Evolutionary conservation across 1,140 invertebrate genomes (phyloP).

Genomic region (Drosophila murphyi): DNA sequence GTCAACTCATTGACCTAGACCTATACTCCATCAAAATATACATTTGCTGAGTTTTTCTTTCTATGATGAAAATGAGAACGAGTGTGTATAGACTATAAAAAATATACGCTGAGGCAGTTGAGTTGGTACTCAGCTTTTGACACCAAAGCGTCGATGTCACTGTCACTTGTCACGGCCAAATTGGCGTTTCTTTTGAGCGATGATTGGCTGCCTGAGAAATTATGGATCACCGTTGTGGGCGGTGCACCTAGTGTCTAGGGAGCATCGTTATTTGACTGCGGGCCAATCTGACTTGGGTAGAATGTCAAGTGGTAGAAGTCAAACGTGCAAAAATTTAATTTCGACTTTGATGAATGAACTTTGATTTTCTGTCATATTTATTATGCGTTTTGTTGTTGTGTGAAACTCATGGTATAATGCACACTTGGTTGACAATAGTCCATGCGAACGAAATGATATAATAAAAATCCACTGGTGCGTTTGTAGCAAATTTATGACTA

Average conservation of each 20-base stretch:
- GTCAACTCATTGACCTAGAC: no score
- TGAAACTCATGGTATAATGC: neutral
- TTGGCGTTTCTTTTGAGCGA: slow-evolving; percentile 75
- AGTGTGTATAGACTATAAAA: no score
- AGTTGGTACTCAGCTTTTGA: slow-evolving; percentile 50
- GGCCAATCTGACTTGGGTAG: slow-evolving; percentile 35
- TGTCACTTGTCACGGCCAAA: slow-evolving; percentile 78
- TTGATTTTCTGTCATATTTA: slow-evolving; percentile 62
- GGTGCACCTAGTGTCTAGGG: slow-evolving; percentile 11
- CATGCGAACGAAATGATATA: neutral
- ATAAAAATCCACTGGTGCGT: neutral
- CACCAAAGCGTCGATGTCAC: slow-evolving; percentile 68
- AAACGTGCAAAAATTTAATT: slow-evolving; percentile 50
- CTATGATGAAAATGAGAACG: no score
- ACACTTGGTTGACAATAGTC: slow-evolving; percentile 4
- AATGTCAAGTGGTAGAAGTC: slow-evolving; percentile 52
- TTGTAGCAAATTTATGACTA: neutral
- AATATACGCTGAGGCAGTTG: slow-evolving; percentile 15
- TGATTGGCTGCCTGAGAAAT: slow-evolving; percentile 64
- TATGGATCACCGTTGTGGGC: slow-evolving; percentile 56
- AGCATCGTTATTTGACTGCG: slow-evolving; percentile 8
- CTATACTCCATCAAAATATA: no score
- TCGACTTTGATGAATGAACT: slow-evolving; percentile 75
- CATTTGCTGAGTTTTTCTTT: no score
- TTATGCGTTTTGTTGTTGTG: slow-evolving; percentile 36